Evolutionary conservation across 2,888 invertebrate species (phyloP).

Genomic region (Phasia obesa): DNA sequence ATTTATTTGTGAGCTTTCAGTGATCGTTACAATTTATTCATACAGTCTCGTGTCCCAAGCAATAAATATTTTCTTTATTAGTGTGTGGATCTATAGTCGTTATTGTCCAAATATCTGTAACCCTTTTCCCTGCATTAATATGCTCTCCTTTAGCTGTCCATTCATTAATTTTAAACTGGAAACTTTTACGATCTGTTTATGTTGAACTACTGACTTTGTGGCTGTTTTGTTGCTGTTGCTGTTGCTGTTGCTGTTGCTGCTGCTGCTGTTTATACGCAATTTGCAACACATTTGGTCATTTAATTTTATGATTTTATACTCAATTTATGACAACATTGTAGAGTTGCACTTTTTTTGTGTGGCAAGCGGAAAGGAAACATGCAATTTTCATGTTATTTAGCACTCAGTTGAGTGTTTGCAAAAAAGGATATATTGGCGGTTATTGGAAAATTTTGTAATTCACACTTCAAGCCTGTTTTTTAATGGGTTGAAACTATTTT

Average conservation of each 20-base stretch:
- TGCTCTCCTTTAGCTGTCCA: constrained; percentile 1
- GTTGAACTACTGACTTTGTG: constrained; percentile 54
- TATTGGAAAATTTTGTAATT: constrained; percentile 57
- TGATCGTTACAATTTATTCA: constrained; percentile 44
- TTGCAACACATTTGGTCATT: constrained; percentile 50
- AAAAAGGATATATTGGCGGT: constrained; percentile 29
- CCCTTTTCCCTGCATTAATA: not conserved
- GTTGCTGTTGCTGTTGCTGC: constrained; percentile 5
- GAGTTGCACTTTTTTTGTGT: constrained; percentile 24
- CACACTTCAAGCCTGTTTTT: constrained; percentile 41
- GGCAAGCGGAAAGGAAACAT: constrained; percentile 45
- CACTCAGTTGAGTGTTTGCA: constrained; percentile 43
- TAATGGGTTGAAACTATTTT: constrained; percentile 1
- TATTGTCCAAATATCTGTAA: constrained; percentile 17
- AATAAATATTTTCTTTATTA: constrained; percentile 68
- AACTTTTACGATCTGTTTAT: constrained; percentile 69
- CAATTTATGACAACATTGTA: constrained; percentile 65
- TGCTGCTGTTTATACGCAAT: constrained; percentile 62
- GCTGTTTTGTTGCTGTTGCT: not conserved
- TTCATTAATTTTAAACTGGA: constrained; percentile 54
- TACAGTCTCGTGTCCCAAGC: constrained; percentile 64
- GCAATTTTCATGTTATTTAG: constrained; percentile 64
- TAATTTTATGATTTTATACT: constrained; percentile 61
- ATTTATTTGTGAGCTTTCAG: constrained; percentile 24
- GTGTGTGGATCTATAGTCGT: constrained; percentile 35